Percentiles rank a stretch among this genome's conserved stretches.
Conservation (phyloP, 2,797 vertebrate species). For the Syngnathus acus region DNA sequence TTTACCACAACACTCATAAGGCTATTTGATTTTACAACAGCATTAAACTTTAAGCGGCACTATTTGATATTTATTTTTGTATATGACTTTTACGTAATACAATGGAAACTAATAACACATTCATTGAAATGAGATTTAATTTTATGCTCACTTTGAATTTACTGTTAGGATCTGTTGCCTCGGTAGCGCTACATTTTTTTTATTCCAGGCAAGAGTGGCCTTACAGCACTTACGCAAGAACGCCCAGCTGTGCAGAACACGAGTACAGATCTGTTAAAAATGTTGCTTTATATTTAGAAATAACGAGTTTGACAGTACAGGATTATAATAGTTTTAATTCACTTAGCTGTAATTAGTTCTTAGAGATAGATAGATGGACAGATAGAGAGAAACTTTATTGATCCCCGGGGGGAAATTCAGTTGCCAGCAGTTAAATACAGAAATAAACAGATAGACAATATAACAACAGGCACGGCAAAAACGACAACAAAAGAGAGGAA, state of each 20-base stretch:
- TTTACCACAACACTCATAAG: background rate
- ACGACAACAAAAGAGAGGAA: too few species aligned
- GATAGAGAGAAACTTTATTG: too few species aligned
- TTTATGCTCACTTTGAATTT: background rate
- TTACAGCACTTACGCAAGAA: slow-evolving; percentile 6
- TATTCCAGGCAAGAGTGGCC: background rate
- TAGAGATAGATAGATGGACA: too few species aligned
- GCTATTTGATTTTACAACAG: background rate
- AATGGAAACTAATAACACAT: background rate
- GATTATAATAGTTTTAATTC: too few species aligned
- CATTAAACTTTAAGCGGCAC: slow-evolving; percentile 3
- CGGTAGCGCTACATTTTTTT: background rate
- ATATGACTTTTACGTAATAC: background rate
- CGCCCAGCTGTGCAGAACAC: slow-evolving; percentile 4
- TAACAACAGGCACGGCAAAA: too few species aligned
- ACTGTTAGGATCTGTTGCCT: background rate
- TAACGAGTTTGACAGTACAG: background rate
- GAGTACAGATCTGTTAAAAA: slow-evolving; percentile 3
- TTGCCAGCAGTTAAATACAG: too few species aligned
- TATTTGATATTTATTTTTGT: background rate
- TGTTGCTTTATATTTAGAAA: background rate
- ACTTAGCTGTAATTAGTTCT: too few species aligned
- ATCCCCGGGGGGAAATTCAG: too few species aligned
- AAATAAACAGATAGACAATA: too few species aligned
- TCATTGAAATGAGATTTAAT: background rate